These are phyloP conservation scores for Erythrolamprus reginae DNA, from an alignment of 2,113 vertebrate genomes.

Conservation along the genomic window DNA sequence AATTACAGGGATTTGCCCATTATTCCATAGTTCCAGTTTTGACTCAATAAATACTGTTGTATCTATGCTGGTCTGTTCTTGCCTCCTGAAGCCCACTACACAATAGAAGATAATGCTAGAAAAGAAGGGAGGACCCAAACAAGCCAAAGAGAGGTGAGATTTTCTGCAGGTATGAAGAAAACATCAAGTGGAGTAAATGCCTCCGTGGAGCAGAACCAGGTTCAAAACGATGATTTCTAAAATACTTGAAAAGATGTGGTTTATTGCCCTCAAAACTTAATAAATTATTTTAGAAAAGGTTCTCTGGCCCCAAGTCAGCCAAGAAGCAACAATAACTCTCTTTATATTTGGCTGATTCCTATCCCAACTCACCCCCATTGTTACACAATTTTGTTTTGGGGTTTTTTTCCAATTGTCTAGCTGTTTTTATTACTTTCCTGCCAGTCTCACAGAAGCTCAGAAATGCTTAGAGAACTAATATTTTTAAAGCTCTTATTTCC, in stretches of 20 bases:
- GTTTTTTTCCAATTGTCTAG: neutral
- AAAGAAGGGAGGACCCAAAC: neutral
- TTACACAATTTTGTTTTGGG: neutral
- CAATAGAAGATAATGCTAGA: conserved; percentile 3
- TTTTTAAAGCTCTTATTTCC: conserved; percentile 41
- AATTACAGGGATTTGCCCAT: no score
- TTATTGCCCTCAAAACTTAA: neutral
- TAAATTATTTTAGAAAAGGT: conserved; percentile 20
- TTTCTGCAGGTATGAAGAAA: conserved; percentile 18
- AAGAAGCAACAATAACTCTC: conserved; percentile 4
- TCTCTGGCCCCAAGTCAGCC: conserved; percentile 19
- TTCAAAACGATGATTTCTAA: conserved; percentile 26
- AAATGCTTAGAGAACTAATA: conserved; percentile 34
- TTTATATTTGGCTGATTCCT: neutral
- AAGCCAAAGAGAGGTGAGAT: conserved; percentile 16
- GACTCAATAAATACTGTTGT: no score
- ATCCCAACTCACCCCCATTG: neutral
- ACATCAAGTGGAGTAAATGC: conserved; percentile 13
- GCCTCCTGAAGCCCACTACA: no score
- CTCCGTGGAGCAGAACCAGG: conserved; percentile 26
- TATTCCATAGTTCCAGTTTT: no score
- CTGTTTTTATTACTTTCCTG: neutral
- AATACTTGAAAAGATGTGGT: conserved; percentile 23
- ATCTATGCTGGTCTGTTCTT: no score
- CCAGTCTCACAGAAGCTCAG: neutral